phyloP scores from a whole-genome alignment of 2,113 vertebrate species.

The Sinocyclocheilus maitianheensis region DNA sequence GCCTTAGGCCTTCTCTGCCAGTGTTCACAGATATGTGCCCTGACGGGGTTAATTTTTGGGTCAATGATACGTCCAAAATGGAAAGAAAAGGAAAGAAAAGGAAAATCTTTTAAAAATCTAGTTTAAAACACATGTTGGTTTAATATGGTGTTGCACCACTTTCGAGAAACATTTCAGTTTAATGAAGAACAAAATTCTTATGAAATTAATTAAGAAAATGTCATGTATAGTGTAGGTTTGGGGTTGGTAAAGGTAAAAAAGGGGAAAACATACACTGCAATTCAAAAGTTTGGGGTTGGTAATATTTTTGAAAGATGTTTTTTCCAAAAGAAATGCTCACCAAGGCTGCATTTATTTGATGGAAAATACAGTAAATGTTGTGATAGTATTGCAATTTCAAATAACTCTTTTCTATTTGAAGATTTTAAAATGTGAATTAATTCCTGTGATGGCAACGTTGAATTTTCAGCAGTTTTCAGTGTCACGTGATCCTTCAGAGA shows the following conservation, averaged over 20 bases:
- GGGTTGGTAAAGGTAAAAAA: background rate
- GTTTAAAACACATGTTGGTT: constrained; percentile 1
- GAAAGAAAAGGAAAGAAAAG: background rate
- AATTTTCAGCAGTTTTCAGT: background rate
- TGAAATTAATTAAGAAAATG: background rate
- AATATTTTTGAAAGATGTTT: background rate
- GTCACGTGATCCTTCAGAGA: background rate
- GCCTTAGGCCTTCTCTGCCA: background rate
- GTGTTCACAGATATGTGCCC: background rate
- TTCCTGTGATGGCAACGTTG: background rate
- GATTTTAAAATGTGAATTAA: background rate
- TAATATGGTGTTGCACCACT: background rate
- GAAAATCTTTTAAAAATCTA: background rate
- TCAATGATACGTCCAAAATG: background rate
- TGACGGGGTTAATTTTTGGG: background rate
- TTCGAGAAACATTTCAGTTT: background rate
- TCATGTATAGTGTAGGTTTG: background rate
- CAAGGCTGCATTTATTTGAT: no score
- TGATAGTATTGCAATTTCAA: background rate
- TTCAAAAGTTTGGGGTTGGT: background rate
- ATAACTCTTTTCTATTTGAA: background rate
- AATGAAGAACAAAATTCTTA: background rate
- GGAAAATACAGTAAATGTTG: background rate
- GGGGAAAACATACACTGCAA: no score
- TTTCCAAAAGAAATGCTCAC: background rate